A percentile compares a stretch with the other conserved stretches of the same genome.
These are phyloP conservation scores for Drosophila mercatorum DNA, from an alignment of 2,888 invertebrate species.

Conservation along the genomic window DNA sequence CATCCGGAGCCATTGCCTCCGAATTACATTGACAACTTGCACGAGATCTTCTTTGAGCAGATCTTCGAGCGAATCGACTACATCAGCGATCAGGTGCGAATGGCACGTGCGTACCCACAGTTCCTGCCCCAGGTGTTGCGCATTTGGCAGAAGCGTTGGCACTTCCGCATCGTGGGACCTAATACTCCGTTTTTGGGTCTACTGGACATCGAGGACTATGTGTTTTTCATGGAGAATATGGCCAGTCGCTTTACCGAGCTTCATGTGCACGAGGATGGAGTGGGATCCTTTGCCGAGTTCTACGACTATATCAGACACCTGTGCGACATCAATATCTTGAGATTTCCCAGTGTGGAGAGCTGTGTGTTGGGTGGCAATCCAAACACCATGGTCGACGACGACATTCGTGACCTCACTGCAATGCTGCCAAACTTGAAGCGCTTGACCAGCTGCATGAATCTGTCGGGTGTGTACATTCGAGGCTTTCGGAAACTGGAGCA, in stretches of 20 bases:
- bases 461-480: slow-evolving; percentile 54
- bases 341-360: slow-evolving; percentile 48
- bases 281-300: slow-evolving; percentile 62
- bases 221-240: slow-evolving; percentile 72
- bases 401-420: slow-evolving; percentile 54
- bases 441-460: slow-evolving; percentile 66
- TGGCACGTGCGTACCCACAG: slow-evolving; percentile 73
- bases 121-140: slow-evolving; percentile 59
- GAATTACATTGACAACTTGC: slow-evolving; percentile 63
- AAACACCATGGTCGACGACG: slow-evolving; percentile 60
- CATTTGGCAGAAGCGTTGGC: slow-evolving; percentile 54
- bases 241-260: slow-evolving; percentile 58
- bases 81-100: slow-evolving; percentile 66
- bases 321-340: slow-evolving; percentile 61
- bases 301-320: slow-evolving; percentile 65
- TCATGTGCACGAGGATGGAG: slow-evolving; percentile 65
- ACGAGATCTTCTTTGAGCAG: slow-evolving; percentile 72
- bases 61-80: slow-evolving; percentile 62
- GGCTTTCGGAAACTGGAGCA: slow-evolving; percentile 63
- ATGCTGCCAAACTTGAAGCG: slow-evolving; percentile 67
- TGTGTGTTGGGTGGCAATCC: slow-evolving; percentile 66
- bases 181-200: slow-evolving; percentile 54
- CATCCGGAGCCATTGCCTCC: slow-evolving; percentile 24
- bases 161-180: slow-evolving; percentile 56
- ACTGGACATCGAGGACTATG: slow-evolving; percentile 68